These are phyloP conservation scores for Xanthia icteritia DNA, from an alignment of 2,888 invertebrate genomes.

Conservation along the genomic window DNA sequence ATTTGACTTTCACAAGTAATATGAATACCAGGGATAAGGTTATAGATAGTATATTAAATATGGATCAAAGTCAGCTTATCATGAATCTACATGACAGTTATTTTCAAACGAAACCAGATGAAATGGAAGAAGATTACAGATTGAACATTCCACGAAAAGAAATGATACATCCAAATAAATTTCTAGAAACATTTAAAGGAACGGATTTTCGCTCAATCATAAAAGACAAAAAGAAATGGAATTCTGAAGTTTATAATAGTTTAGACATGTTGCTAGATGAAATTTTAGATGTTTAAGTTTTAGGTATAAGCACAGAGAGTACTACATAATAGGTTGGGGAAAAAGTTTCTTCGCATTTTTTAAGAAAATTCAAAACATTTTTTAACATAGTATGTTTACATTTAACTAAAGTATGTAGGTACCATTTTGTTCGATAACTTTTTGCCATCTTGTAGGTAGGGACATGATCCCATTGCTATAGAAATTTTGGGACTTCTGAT, in stretches of 20 bases:
- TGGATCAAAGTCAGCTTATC: constrained; percentile 89
- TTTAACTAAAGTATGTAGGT: no score
- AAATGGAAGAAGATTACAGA: constrained; percentile 50
- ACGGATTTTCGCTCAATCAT: constrained; percentile 89
- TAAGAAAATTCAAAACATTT: no score
- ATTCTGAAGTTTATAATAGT: constrained; percentile 87
- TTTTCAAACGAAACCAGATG: constrained; percentile 32
- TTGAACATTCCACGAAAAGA: constrained; percentile 35
- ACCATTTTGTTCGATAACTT: no score
- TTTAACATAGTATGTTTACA: no score
- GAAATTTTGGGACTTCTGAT: no score
- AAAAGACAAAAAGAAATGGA: constrained; percentile 90
- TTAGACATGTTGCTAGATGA: constrained; percentile 73
- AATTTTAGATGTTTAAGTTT: constrained; percentile 55
- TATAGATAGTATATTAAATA: constrained; percentile 90
- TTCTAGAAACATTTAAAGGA: constrained; percentile 72
- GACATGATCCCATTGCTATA: no score
- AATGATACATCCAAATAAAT: constrained; percentile 66
- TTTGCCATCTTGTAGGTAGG: no score
- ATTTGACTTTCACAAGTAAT: constrained; percentile 32
- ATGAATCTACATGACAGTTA: constrained; percentile 86
- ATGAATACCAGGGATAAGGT: constrained; percentile 70
- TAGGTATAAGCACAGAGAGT: constrained; percentile 13
- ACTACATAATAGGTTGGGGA: no score
- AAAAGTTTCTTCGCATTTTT: no score